phyloP scores from a whole-genome alignment of 2,797 vertebrate genomes.

The Parotocinclus haroldoi region DNA sequence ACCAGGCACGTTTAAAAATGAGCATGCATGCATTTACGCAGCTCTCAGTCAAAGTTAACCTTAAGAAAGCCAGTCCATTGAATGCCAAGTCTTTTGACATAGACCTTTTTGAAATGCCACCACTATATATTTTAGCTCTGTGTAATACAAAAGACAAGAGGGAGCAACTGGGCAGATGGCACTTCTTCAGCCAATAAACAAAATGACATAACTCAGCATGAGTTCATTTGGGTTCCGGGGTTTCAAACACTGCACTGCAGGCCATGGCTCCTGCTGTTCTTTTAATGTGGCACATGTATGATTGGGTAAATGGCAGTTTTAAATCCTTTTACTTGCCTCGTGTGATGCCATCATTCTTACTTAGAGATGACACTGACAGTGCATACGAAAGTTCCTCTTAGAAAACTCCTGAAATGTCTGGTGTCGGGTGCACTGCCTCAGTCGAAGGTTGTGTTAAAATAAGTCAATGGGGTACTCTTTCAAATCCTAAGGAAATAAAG shows the following conservation, averaged over 20 bases:
- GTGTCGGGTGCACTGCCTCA: no score
- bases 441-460: no score
- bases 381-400: no score
- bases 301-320: conserved; percentile 52
- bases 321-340: conserved; percentile 31
- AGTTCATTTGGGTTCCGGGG: conserved; percentile 58
- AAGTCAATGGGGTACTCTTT: no score
- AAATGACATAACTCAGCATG: conserved; percentile 60
- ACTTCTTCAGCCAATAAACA: conserved; percentile 51
- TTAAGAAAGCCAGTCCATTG: conserved; percentile 67
- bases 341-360: conserved; percentile 2
- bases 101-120: conserved; percentile 74
- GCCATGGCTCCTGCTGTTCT: conserved; percentile 31
- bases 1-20: conserved; percentile 53
- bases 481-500: neutral
- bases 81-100: conserved; percentile 69
- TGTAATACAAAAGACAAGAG: conserved; percentile 41
- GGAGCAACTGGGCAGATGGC: conserved; percentile 42
- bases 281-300: conserved; percentile 40
- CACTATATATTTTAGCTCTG: conserved; percentile 62
- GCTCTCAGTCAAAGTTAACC: conserved; percentile 67
- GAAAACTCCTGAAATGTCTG: no score
- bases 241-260: conserved; percentile 24
- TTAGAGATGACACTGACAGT: neutral
- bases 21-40: conserved; percentile 57